A percentile compares a stretch with the other conserved stretches of the same genome.
Conservation (phyloP, 2,888 invertebrate genomes). For the Drosophila emarginata region DNA sequence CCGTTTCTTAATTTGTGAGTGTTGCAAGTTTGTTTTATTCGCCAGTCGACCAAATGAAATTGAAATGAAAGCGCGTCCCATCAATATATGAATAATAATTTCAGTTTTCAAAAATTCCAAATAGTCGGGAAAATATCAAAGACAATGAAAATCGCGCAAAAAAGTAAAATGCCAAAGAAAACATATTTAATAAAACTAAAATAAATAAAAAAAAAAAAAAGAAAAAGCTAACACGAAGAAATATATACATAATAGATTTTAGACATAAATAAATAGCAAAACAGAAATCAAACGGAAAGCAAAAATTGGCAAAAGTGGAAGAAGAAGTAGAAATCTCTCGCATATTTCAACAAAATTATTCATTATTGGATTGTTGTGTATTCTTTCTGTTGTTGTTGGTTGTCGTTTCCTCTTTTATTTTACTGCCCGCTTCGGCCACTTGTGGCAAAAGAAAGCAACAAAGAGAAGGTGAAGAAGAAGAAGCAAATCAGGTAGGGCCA, state of each 20-base stretch:
- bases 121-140: slow-evolving; percentile 5
- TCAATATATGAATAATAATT: neutral
- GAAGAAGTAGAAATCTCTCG: neutral
- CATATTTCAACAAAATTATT: neutral
- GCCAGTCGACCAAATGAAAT: slow-evolving; percentile 73
- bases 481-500: neutral
- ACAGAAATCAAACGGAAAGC: slow-evolving; percentile 11
- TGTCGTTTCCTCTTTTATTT: neutral
- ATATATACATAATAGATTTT: slow-evolving; percentile 9
- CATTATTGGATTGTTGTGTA: neutral
- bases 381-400: neutral
- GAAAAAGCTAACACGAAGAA: neutral
- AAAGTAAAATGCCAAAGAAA: slow-evolving; percentile 4
- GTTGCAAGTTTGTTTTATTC: slow-evolving; percentile 73
- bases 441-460: slow-evolving; percentile 3
- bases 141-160: slow-evolving; percentile 20
- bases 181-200: slow-evolving; percentile 3
- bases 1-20: slow-evolving; percentile 70
- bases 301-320: neutral
- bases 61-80: slow-evolving; percentile 74
- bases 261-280: slow-evolving; percentile 22
- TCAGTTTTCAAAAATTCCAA: neutral
- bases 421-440: neutral
- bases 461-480: neutral
- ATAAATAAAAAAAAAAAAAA: neutral